Evolutionary conservation across 2,888 invertebrate species (phyloP).

Genomic region (Sminthurinus aureus): DNA sequence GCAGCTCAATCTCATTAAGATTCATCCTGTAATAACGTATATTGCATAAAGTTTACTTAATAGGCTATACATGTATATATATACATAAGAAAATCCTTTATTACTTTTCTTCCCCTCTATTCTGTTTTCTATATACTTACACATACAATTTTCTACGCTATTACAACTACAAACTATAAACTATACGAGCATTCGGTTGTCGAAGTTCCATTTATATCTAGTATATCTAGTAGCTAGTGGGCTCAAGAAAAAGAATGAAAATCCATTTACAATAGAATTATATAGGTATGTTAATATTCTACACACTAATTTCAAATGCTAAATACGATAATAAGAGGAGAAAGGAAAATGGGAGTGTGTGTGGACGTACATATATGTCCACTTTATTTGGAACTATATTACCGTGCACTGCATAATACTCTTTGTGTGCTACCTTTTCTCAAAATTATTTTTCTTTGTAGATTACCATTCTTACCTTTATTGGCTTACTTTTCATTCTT

Average conservation of each 20-base stretch:
- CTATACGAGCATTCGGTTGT: not conserved
- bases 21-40: not conserved
- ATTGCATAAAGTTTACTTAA: not conserved
- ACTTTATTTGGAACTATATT: not conserved
- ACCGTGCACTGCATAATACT: not conserved
- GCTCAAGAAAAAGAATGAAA: too few relatives aligned
- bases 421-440: not conserved
- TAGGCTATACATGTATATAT: not conserved
- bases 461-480: not conserved
- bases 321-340: too few relatives aligned
- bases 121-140: not conserved
- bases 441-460: not conserved
- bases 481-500: constrained; percentile 6
- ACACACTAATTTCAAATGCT: too few relatives aligned
- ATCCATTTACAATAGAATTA: too few relatives aligned
- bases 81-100: not conserved
- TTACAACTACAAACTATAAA: not conserved
- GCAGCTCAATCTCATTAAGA: not conserved
- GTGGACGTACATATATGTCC: too few relatives aligned
- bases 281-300: too few relatives aligned
- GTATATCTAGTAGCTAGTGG: not conserved
- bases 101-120: not conserved
- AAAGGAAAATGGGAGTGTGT: too few relatives aligned
- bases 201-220: not conserved
- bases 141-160: too few relatives aligned